Percentiles rank a stretch among this genome's conserved stretches.
Conservation (phyloP, 2,113 vertebrate genomes). For the Madoqua kirkii region DNA sequence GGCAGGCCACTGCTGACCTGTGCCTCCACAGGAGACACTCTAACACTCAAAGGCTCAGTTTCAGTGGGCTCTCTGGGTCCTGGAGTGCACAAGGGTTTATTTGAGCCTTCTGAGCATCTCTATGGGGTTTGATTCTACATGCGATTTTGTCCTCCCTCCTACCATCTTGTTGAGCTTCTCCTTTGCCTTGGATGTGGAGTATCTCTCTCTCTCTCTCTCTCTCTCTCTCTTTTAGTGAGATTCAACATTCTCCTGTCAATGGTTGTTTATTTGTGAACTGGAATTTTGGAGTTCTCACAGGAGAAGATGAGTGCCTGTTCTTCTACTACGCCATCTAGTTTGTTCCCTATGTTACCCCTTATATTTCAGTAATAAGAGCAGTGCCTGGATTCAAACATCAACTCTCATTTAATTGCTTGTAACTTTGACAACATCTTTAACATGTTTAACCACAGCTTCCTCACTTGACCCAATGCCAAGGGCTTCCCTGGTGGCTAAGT, state of each 20-base stretch:
- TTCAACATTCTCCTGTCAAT: neutral
- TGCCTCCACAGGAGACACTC: neutral
- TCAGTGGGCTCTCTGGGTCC: neutral
- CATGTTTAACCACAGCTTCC: neutral
- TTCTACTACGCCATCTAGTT: neutral
- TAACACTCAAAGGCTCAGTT: neutral
- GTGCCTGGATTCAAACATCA: neutral
- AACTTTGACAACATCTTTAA: neutral
- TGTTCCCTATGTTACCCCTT: neutral
- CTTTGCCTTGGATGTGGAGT: neutral
- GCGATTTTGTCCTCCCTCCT: neutral
- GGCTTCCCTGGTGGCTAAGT: neutral
- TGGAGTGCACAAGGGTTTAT: fast-evolving
- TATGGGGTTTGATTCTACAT: neutral
- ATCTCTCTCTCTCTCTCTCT: neutral
- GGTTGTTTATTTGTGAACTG: neutral
- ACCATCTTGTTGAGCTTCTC: neutral
- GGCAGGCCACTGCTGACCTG: neutral
- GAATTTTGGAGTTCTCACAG: neutral
- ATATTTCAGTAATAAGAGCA: neutral
- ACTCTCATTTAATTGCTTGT: neutral
- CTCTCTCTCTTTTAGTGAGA: neutral
- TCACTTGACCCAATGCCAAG: neutral
- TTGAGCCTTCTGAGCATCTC: neutral
- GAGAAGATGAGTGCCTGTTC: neutral